A percentile compares a stretch with the other conserved stretches of the same genome.
phyloP scores from a whole-genome alignment of 2,113 vertebrate genomes.

The Piprites chloris region DNA sequence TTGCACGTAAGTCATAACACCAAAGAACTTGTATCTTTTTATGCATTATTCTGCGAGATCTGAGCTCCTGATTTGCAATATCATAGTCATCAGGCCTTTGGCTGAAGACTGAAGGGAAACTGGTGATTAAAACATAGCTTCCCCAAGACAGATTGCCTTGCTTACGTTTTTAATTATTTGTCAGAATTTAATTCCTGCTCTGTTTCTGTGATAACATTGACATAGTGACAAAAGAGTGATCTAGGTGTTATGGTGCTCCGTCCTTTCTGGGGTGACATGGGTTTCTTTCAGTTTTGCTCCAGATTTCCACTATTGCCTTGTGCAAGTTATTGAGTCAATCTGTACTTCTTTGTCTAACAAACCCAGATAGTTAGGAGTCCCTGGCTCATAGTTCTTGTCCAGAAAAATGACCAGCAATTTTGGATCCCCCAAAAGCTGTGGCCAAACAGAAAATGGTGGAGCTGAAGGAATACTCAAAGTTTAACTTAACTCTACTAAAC shows the following conservation, averaged over 20 bases:
- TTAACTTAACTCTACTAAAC: neutral
- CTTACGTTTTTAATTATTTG: neutral
- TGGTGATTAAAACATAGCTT: neutral
- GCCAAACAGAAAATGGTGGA: neutral
- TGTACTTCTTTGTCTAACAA: neutral
- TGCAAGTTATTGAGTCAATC: neutral
- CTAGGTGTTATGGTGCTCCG: neutral
- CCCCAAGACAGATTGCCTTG: neutral
- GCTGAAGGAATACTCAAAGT: neutral
- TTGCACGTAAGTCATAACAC: neutral
- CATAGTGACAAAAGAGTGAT: neutral
- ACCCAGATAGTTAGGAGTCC: neutral
- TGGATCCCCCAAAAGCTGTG: neutral
- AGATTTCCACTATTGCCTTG: neutral
- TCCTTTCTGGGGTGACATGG: neutral
- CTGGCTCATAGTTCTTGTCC: accelerated
- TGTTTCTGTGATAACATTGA: neutral
- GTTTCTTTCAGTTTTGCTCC: neutral
- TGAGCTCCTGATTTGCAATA: neutral
- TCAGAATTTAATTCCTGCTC: neutral
- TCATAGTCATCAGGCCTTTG: neutral
- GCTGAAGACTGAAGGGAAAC: neutral
- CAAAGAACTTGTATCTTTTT: neutral
- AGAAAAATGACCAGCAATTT: neutral
- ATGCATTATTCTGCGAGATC: neutral